phyloP scores from a whole-genome alignment of 2,888 invertebrate species.

The Caenorhabditis zanzibari region DNA sequence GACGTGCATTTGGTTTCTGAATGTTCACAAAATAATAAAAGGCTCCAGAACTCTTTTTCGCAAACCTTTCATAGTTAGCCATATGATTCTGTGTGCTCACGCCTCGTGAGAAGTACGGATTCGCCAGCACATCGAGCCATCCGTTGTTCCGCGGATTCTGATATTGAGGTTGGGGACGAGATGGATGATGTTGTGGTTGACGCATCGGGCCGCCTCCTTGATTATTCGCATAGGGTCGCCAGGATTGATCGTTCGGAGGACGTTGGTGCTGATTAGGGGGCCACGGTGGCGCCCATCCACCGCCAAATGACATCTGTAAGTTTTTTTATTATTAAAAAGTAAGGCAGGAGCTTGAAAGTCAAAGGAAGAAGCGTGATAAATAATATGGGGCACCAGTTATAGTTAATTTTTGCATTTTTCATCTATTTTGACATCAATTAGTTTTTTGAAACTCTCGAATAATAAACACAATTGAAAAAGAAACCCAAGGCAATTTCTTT shows the following conservation, averaged over 20 bases:
- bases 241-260: slow-evolving; percentile 15
- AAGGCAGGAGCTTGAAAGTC: too few species aligned
- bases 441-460: too few species aligned
- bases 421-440: too few species aligned
- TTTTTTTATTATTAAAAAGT: neutral
- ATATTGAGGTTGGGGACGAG: neutral
- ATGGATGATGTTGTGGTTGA: neutral
- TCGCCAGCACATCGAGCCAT: slow-evolving; percentile 26
- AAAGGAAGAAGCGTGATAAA: too few species aligned
- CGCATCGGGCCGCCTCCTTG: slow-evolving; percentile 38
- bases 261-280: neutral
- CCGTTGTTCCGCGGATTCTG: slow-evolving; percentile 12
- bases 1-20: slow-evolving; percentile 51
- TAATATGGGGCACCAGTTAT: too few species aligned
- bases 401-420: too few species aligned
- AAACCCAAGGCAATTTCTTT: too few species aligned
- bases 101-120: slow-evolving; percentile 45
- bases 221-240: slow-evolving; percentile 53
- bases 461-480: too few species aligned
- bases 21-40: neutral
- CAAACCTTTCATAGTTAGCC: slow-evolving; percentile 34
- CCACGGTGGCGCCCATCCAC: slow-evolving; percentile 33
- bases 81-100: slow-evolving; percentile 18
- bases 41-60: neutral
- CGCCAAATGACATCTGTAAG: slow-evolving; percentile 49